Evolutionary conservation across 1,140 invertebrate species (phyloP).

Genomic region (Colletes latitarsis): DNA sequence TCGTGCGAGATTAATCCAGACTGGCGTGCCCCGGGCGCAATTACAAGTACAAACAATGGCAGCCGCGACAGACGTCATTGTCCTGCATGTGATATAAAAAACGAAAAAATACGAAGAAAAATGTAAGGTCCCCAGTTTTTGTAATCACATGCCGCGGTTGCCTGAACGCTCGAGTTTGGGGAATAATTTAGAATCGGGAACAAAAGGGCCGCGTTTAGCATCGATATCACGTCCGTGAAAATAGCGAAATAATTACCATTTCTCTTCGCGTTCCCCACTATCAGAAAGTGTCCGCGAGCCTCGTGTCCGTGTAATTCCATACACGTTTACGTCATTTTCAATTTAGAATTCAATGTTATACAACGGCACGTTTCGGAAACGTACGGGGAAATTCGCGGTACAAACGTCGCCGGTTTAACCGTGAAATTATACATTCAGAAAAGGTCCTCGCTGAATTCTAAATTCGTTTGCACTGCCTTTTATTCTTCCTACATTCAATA

Average conservation of each 20-base stretch:
- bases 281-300: background rate
- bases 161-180: constrained; percentile 48
- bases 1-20: constrained; percentile 58
- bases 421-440: constrained; percentile 45
- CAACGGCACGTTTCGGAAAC: constrained; percentile 14
- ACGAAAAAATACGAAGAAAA: constrained; percentile 37
- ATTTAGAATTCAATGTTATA: constrained; percentile 34
- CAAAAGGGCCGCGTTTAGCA: constrained; percentile 8
- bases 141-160: constrained; percentile 61
- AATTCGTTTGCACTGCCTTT: constrained; percentile 40
- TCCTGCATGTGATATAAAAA: constrained; percentile 52
- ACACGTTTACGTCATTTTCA: constrained; percentile 30
- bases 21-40: constrained; percentile 62
- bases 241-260: constrained; percentile 19
- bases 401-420: constrained; percentile 8
- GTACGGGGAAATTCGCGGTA: constrained; percentile 3
- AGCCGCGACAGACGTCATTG: constrained; percentile 55
- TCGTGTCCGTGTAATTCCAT: constrained; percentile 5
- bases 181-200: constrained; percentile 54
- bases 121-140: constrained; percentile 40
- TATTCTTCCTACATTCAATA: constrained; percentile 44
- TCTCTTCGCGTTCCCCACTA: background rate
- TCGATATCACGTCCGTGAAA: background rate
- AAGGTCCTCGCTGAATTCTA: constrained; percentile 39
- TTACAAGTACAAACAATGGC: constrained; percentile 65